These are phyloP conservation scores for Alsophila aescularia DNA, from an alignment of 2,888 invertebrate species.

Conservation along the genomic window DNA sequence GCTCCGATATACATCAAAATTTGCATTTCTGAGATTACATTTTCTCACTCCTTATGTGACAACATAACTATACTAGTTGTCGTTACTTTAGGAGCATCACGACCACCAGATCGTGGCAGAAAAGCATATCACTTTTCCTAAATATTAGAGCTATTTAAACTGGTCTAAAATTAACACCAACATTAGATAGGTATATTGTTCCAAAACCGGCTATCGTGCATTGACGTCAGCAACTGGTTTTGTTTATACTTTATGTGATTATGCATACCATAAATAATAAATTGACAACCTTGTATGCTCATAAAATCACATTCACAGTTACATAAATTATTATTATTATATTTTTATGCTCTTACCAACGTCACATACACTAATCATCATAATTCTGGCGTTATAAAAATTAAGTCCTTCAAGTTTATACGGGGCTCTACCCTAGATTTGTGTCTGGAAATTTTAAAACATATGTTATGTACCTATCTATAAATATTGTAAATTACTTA, in stretches of 20 bases:
- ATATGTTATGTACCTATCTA: neutral
- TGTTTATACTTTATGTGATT: constrained; percentile 33
- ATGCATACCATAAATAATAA: constrained; percentile 44
- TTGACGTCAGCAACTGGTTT: constrained; percentile 56
- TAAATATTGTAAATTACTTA: no score
- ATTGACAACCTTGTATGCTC: constrained; percentile 39
- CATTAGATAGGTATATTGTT: constrained; percentile 35
- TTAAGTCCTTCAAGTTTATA: neutral
- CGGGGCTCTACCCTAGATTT: no score
- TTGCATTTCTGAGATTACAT: no score
- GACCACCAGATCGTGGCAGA: no score
- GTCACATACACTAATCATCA: constrained; percentile 11
- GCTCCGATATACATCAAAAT: no score
- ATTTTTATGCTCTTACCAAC: constrained; percentile 18
- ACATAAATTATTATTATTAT: constrained; percentile 6
- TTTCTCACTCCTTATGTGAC: no score
- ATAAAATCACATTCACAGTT: constrained; percentile 24
- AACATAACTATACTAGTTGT: no score
- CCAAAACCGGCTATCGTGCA: constrained; percentile 46
- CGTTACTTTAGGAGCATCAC: no score
- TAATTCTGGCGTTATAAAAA: neutral
- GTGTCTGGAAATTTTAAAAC: neutral
- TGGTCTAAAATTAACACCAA: constrained; percentile 28
- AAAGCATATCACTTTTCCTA: no score
- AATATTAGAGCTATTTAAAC: constrained; percentile 3